Conservation (phyloP, 2,888 invertebrate species). For the Galeopsomyia nigrocyanea region DNA sequence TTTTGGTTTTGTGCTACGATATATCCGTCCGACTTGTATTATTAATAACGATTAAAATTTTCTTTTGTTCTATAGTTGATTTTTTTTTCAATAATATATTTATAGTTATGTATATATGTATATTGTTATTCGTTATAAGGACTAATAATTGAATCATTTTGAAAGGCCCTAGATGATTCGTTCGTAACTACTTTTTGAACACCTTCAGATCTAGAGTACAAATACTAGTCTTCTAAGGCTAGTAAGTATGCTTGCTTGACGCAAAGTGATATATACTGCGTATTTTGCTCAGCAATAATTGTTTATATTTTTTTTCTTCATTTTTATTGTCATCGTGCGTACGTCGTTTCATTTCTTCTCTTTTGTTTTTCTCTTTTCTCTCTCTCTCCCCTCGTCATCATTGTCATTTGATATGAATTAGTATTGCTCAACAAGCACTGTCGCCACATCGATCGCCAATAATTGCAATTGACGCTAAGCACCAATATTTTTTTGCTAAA, state of each 20-base stretch:
- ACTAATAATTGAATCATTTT: slow-evolving; percentile 47
- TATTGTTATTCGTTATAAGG: slow-evolving; percentile 41
- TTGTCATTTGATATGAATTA: slow-evolving; percentile 29
- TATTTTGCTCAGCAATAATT: slow-evolving; percentile 26
- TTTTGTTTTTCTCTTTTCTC: neutral
- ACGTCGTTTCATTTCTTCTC: slow-evolving; percentile 14
- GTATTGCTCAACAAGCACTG: slow-evolving; percentile 39
- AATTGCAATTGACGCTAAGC: slow-evolving; percentile 34
- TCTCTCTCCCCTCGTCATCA: slow-evolving; percentile 3
- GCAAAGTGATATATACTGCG: slow-evolving; percentile 34
- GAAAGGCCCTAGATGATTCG: slow-evolving; percentile 46
- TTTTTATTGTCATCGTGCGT: slow-evolving; percentile 40
- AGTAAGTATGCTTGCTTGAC: slow-evolving; percentile 57
- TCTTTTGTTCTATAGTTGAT: slow-evolving; percentile 21
- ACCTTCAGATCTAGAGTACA: slow-evolving; percentile 59
- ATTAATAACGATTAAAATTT: slow-evolving; percentile 41
- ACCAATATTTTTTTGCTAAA: slow-evolving; percentile 15
- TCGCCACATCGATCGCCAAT: slow-evolving; percentile 40
- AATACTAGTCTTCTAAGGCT: slow-evolving; percentile 61
- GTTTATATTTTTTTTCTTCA: slow-evolving; percentile 37
- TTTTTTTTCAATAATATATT: slow-evolving; percentile 32
- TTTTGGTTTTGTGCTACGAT: slow-evolving; percentile 29
- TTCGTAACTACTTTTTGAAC: slow-evolving; percentile 54
- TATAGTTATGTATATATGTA: slow-evolving; percentile 17
- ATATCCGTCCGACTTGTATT: slow-evolving; percentile 38